Evolutionary conservation across 2,888 invertebrate species (phyloP).

Genomic region (Caenorhabditis angaria): DNA sequence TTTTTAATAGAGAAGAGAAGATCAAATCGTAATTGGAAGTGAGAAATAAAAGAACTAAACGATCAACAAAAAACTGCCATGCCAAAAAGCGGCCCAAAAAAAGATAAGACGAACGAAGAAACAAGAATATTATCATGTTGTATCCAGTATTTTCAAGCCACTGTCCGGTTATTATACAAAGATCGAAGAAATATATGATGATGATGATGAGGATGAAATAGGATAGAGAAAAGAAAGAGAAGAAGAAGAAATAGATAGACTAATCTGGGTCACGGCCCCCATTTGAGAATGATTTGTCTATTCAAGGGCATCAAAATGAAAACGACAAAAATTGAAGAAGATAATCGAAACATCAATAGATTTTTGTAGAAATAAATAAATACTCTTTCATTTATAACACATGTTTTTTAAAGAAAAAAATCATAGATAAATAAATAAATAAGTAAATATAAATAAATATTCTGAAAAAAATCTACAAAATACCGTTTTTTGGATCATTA

Average conservation of each 20-base stretch:
- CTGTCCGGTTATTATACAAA: constrained; percentile 1
- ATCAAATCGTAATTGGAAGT: too few relatives aligned
- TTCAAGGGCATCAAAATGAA: not conserved
- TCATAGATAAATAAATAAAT: too few relatives aligned
- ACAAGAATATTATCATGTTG: not conserved
- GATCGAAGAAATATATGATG: not conserved
- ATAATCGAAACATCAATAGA: not conserved
- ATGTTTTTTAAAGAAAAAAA: too few relatives aligned
- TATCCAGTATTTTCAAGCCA: constrained; percentile 1
- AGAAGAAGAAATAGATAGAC: not conserved
- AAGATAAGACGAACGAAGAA: too few relatives aligned
- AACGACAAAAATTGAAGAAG: not conserved
- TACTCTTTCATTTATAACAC: not conserved
- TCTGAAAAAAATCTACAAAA: too few relatives aligned
- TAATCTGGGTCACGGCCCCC: not conserved
- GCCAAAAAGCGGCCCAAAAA: too few relatives aligned
- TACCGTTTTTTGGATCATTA: too few relatives aligned
- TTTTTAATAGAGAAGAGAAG: too few relatives aligned
- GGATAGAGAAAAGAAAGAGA: not conserved
- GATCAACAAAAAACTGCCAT: too few relatives aligned
- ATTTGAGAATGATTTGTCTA: not conserved
- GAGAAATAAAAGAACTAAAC: too few relatives aligned
- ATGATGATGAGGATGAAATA: not conserved
- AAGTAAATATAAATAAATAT: too few relatives aligned
- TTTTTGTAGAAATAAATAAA: not conserved